phyloP scores from a whole-genome alignment of 2,888 invertebrate species.

The Camponotus fellah region DNA sequence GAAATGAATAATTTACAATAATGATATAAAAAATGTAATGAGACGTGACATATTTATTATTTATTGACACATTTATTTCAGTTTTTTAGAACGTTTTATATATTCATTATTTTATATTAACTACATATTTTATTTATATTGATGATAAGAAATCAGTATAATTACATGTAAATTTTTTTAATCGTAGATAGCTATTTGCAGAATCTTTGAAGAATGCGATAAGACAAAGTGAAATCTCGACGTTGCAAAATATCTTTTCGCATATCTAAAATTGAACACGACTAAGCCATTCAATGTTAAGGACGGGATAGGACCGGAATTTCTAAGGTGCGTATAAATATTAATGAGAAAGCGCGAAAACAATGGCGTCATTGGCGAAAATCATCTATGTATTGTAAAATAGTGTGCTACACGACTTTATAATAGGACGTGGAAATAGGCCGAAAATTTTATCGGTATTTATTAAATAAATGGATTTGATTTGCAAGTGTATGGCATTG shows the following conservation, averaged over 20 bases:
- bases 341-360: conserved; percentile 49
- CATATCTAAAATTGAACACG: conserved; percentile 66
- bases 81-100: not conserved
- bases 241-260: conserved; percentile 70
- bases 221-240: conserved; percentile 69
- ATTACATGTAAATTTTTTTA: conserved; percentile 26
- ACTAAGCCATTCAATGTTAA: conserved; percentile 76
- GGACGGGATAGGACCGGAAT: conserved; percentile 73
- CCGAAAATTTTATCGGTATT: not conserved
- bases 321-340: conserved; percentile 61
- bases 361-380: conserved; percentile 43
- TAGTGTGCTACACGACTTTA: not conserved
- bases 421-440: not conserved
- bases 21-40: not conserved
- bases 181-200: not conserved
- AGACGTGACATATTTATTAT: not conserved
- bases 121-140: not conserved
- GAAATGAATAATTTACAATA: not conserved
- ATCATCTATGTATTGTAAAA: not conserved
- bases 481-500: not conserved
- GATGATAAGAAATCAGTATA: not conserved
- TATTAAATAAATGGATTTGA: not conserved
- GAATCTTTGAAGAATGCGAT: conserved; percentile 54
- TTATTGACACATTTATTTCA: not conserved
- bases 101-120: not conserved